These are phyloP conservation scores for Rattus norvegicus DNA, from an alignment of 2,113 vertebrate species.

Conservation along the genomic window GRCr8 NC_086036.1:59807001-59807500, in stretches of 20 bases:
- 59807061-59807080: not conserved
- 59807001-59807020: not conserved
- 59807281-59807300: not conserved
- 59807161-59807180: constrained; percentile 15
- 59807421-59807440: not conserved
- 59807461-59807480: not conserved
- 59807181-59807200: not conserved
- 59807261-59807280: not conserved
- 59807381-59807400: not conserved
- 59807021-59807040: not conserved
- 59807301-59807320: not conserved
- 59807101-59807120: constrained; percentile 6
- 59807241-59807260: not conserved
- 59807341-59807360: not conserved
- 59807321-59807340: not conserved
- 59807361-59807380: not conserved
- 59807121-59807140: not conserved
- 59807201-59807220: not conserved
- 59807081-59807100: not conserved
- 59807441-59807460: not conserved
- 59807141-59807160: not conserved
- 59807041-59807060: not conserved
- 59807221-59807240: not conserved
- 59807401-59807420: not conserved
- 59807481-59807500: not conserved